Percentiles rank a stretch among this genome's conserved stretches.
These are phyloP conservation scores for Trogon surrucura DNA, from an alignment of 2,113 vertebrate genomes.

Conservation along the genomic window DNA sequence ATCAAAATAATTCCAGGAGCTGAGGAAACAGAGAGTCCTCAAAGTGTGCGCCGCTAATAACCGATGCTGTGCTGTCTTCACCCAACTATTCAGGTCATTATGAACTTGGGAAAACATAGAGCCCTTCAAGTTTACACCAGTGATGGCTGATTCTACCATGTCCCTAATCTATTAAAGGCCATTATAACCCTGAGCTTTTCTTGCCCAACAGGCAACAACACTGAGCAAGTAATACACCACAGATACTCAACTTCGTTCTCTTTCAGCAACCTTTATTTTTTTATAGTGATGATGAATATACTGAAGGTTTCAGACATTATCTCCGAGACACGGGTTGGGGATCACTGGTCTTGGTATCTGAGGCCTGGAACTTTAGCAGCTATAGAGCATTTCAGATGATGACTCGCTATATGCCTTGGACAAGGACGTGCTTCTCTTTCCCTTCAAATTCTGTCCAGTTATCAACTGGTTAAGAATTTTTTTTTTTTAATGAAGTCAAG, in stretches of 20 bases:
- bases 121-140: neutral
- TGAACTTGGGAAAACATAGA: neutral
- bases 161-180: neutral
- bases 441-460: neutral
- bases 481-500: neutral
- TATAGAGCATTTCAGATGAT: neutral
- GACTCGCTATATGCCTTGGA: neutral
- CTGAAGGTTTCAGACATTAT: neutral
- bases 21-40: neutral
- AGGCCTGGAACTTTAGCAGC: neutral
- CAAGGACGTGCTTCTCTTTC: accelerated
- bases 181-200: neutral
- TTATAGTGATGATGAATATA: neutral
- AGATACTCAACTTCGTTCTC: neutral
- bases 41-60: no score
- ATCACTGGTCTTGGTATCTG: neutral
- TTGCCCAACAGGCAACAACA: neutral
- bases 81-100: neutral
- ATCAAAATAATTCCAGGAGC: neutral
- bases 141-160: neutral
- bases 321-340: neutral
- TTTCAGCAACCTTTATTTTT: neutral
- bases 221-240: neutral
- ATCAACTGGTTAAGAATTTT: neutral
- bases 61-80: neutral